phyloP scores from a whole-genome alignment of 2,113 vertebrate species.

The Gobiocypris rarus region DNA sequence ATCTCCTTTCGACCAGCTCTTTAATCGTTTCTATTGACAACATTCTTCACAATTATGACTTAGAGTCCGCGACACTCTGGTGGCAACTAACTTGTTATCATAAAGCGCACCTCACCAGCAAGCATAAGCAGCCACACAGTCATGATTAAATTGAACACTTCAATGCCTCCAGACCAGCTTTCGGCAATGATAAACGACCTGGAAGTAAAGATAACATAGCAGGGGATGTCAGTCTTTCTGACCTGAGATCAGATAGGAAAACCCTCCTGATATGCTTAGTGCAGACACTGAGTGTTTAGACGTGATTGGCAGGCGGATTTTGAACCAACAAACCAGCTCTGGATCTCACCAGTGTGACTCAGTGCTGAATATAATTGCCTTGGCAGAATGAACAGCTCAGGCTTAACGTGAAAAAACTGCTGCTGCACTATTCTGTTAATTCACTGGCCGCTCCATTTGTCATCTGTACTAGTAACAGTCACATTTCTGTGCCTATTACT shows the following conservation, averaged over 20 bases:
- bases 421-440: constrained; percentile 29
- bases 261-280: constrained; percentile 14
- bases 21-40: constrained; percentile 52
- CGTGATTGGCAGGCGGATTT: not conserved
- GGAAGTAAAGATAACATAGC: constrained; percentile 50
- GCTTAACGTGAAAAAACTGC: constrained; percentile 11
- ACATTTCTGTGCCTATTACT: constrained; percentile 15
- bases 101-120: constrained; percentile 23
- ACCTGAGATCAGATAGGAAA: constrained; percentile 48
- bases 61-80: constrained; percentile 14
- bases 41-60: constrained; percentile 51
- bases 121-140: constrained; percentile 44
- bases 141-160: constrained; percentile 54
- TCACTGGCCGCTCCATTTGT: not conserved
- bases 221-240: constrained; percentile 48
- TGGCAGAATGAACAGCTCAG: not conserved
- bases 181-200: constrained; percentile 48
- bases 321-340: not conserved
- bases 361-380: not conserved
- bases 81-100: constrained; percentile 45
- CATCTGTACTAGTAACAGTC: not conserved
- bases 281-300: constrained; percentile 11
- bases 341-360: not conserved
- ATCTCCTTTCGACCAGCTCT: constrained; percentile 3
- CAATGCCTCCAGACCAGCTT: constrained; percentile 48